Evolutionary conservation across 2,888 invertebrate species (phyloP), one percentile per base, ranked within the genome.

Genomic region (Andrena minutula): DNA sequence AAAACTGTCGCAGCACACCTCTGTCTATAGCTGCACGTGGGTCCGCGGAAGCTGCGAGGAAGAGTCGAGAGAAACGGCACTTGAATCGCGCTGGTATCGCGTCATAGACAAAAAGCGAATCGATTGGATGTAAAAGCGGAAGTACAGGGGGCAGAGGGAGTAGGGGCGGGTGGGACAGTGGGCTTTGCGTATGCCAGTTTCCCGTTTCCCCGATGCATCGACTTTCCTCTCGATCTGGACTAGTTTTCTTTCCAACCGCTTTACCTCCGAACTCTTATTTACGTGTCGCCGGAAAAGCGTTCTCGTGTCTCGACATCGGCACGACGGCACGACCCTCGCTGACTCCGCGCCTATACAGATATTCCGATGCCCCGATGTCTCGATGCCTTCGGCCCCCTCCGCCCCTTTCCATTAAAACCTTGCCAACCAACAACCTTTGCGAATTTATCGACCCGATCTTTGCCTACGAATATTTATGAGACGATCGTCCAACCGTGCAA

Each of bases 401-500:
- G 47, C 32, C 56, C 23, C 56, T 63, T 74, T 83, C 87, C 88
- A 89, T 90, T 89, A 90, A 90, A 91, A 89, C 86, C 81, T 83
- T 85, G 82, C 87, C 86, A 76, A 83, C 86, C 79, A 66, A 82
- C 75, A 79, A 88, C 85, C 81, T 91, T 88, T 85, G 84, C 82
- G 83, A 86, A 89, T 89, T 90, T 88, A 88, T 90, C 86, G 88
- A 83, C 69, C 84, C 86, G 86, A 90, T 90, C 86, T 90, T 65
- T 84, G 82, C 78, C 79, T 79, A 74, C 79, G 85, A 88, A 90
- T 89, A 90, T 89, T 88, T 90, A 88, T 86, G 88, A 88, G 82
- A 81, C 73, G 86, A 76, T 68, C 72, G 23, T 10, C 70, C 69
- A 49, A 58, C 68, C 75, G 68, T 71, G 70, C 79, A 80, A 88